These are phyloP conservation scores for Stenotaenia linearis DNA, from an alignment of 2,888 invertebrate genomes.

Conservation along the genomic window DNA sequence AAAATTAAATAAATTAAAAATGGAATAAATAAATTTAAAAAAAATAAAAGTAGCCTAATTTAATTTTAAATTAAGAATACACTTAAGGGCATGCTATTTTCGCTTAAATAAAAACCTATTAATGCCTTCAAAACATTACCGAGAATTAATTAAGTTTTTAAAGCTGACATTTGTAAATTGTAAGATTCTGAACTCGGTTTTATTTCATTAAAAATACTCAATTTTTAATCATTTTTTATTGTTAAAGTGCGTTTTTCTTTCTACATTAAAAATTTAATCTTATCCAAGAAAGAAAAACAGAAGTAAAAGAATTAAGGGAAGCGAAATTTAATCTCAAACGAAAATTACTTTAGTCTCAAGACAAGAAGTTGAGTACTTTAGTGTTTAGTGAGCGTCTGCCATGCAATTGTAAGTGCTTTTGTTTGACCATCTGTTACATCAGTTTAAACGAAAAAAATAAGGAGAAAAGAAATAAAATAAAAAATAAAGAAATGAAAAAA, in stretches of 20 bases:
- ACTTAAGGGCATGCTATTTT: not conserved
- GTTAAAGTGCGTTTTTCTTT: too few species aligned
- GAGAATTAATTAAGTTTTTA: not conserved
- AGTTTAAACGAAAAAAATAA: not conserved
- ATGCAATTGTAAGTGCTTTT: slow-evolving; percentile 8
- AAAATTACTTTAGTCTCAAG: slow-evolving; percentile 1
- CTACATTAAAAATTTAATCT: too few species aligned
- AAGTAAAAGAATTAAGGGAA: too few species aligned
- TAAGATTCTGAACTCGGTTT: not conserved
- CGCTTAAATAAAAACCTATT: not conserved
- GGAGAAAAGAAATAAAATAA: not conserved
- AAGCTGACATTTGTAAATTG: not conserved
- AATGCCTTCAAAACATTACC: not conserved
- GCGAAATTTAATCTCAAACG: not conserved
- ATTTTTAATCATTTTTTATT: not conserved
- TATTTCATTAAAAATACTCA: not conserved
- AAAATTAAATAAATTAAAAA: not conserved
- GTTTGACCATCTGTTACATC: slow-evolving; percentile 26
- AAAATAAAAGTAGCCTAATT: not conserved
- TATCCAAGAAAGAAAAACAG: too few species aligned
- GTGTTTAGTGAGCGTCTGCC: not conserved
- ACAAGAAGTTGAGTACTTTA: slow-evolving; percentile 15
- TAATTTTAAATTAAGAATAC: not conserved
- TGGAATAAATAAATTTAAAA: not conserved
- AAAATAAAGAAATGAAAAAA: not conserved